Base-by-base conservation (phyloP, 2,888 invertebrate genomes). In the Epinotia nisella region DNA sequence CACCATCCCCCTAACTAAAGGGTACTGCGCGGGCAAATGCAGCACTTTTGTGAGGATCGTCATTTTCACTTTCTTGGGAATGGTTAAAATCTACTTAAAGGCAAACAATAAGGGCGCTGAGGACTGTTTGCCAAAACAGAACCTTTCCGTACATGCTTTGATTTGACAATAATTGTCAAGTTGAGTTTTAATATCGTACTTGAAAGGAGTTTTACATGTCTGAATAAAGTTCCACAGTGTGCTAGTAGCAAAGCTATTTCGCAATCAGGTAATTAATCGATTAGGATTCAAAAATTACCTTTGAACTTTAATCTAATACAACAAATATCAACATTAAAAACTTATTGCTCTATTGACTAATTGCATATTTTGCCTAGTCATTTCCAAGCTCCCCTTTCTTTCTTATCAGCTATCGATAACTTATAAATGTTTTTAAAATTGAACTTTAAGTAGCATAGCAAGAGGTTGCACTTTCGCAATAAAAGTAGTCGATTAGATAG, bases 1-100 rank as follows among this genome's bases (percentile, higher is more conserved):
- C 7, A 95, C 80, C 96, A 96, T 96, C n/a, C 96, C 96, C 19
- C 92, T 85, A 17, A 90, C 62, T 1, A 91, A 70, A 0, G 95
- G 95, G 75, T 91, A 94, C 64, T 90, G 89, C 0, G 83, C 82
- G 0, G 91, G 90, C n/a, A 94, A 85, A 1, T 87, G 87, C 0
- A 84, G 81, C 21, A 94, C 83, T 85, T 92, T 93, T 2, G 94
- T 91, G n/a, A 94, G 83, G 70, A 91, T 82, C 79, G 89, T 86
- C 85, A 85, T 87, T 74, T 74, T 79, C 5, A 56, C 17, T 69
- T n/a, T 9, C 19, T 55, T 68, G 58, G 55, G 55, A 71, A 56
- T 59, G 15, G 19, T 24, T 49, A 68, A 13, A 35, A 45, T 59
- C 49, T 58, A 49, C 49, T 39, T 68, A 68, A 56, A 66, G 5